Conservation (phyloP, 2,113 vertebrate species). For the Brachyhypopomus gauderio region DNA sequence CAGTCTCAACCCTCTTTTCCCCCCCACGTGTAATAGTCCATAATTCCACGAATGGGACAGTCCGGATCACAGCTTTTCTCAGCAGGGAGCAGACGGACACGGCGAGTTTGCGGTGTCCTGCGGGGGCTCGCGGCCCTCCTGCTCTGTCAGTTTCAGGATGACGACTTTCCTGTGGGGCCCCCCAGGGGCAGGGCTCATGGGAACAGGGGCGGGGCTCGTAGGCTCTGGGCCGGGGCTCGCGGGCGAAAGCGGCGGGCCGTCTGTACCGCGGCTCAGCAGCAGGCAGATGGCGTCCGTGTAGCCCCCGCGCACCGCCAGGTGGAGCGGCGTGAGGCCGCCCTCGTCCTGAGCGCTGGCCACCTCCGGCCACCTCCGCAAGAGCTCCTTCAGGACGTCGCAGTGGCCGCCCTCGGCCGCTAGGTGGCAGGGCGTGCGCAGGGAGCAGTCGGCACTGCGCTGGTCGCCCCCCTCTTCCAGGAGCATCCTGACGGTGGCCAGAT, state of each 20-base stretch:
- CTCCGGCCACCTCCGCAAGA: constrained; percentile 73
- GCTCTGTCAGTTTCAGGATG: constrained; percentile 76
- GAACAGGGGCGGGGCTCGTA: constrained; percentile 43
- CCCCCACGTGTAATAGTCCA: constrained; percentile 28
- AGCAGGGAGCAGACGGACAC: constrained; percentile 62
- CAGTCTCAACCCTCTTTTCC: constrained; percentile 6
- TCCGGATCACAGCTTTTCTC: constrained; percentile 49
- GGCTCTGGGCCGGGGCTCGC: constrained; percentile 29
- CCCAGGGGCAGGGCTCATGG: constrained; percentile 49
- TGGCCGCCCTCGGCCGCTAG: constrained; percentile 84
- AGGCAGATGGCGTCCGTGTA: constrained; percentile 75
- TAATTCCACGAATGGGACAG: constrained; percentile 32
- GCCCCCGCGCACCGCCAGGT: constrained; percentile 78
- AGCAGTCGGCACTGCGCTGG: constrained; percentile 63
- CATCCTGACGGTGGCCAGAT: constrained; percentile 85
- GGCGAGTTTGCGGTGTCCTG: constrained; percentile 37
- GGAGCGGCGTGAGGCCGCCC: constrained; percentile 78
- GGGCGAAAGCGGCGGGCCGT: constrained; percentile 36
- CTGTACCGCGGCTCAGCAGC: constrained; percentile 73
- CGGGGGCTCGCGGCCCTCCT: constrained; percentile 51
- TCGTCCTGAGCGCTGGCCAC: constrained; percentile 69
- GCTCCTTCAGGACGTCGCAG: constrained; percentile 81
- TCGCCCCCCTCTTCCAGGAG: constrained; percentile 82
- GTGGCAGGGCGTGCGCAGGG: constrained; percentile 78
- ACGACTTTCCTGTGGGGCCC: constrained; percentile 72